Evolutionary conservation across 2,888 invertebrate species (phyloP), one percentile per base, ranked within the genome.

Genomic region (Operophtera brumata): DNA sequence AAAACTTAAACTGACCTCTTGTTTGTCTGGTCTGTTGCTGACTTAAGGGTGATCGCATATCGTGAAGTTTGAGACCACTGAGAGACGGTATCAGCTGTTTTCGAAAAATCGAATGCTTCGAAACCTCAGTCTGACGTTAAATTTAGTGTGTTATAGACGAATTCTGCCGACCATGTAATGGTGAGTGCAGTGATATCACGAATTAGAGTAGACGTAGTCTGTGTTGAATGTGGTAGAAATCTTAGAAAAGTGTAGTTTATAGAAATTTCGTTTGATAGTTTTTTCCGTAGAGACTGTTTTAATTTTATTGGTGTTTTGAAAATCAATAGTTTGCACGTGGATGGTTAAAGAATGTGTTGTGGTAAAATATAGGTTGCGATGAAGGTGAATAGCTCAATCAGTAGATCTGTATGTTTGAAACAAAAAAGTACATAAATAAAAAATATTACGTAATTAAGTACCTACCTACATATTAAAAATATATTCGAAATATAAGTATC

Each of bases 51-150:
- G 35, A 34, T 10, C 54, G 58, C 41, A 43, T 39, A 52, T 55
- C 47, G 56, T 34, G 14, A 34, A n/a, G 10, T 34, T 41, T 26
- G 10, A 9, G 7, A 9, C 8, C 30, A 47, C 26, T 54, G 39
- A 41, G 28, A 62, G 63, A 64, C 82, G 78, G 83, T 62, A 71
- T 74, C 83, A 84, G 82, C 83, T 86, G 86, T 82, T 87, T 86
- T 82, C 68, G 71, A 82, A 67, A 87, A 87, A 87, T 86, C 86
- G 84, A 86, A 84, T 76, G 74, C 70, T 66, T 61, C 60, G 54
- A 65, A 71, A 77, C 65, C 66, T 66, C 78, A 88, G 87, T 88
- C 66, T 84, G 75, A 83, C 81, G 81, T 81, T 78, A 80, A 77
- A 61, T 70, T 65, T 73, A 59, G 71, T 64, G 67, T 67, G 69